Evolutionary conservation across 2,113 vertebrate species (phyloP).

Genomic region (Malurus cyaneus): DNA sequence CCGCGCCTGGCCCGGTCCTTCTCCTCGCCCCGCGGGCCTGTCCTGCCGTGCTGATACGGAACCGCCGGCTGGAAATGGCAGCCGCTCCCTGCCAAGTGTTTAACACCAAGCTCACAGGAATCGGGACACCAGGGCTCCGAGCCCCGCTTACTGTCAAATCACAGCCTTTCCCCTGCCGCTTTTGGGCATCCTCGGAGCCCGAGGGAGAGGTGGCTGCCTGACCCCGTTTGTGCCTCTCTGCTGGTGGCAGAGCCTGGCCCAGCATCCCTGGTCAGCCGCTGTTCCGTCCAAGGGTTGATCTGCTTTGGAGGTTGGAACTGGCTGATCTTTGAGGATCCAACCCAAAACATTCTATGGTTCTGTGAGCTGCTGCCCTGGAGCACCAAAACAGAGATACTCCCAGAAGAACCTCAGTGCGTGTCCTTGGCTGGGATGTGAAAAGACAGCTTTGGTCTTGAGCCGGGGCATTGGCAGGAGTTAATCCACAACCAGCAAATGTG

Average conservation of each 20-base stretch:
- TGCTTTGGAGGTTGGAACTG: neutral
- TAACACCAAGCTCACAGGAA: fast-evolving
- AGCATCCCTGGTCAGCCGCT: too few species aligned
- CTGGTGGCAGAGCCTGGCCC: neutral
- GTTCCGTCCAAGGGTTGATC: neutral
- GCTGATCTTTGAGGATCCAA: neutral
- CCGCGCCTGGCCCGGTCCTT: fast-evolving
- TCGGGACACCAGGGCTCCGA: fast-evolving
- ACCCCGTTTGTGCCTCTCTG: neutral
- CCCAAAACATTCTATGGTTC: neutral
- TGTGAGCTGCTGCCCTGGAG: neutral
- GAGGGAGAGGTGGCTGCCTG: fast-evolving
- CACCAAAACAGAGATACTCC: neutral
- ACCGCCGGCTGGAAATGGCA: neutral
- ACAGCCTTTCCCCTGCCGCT: too few species aligned
- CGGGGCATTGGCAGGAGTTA: neutral
- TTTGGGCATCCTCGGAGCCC: too few species aligned
- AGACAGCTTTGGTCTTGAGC: neutral
- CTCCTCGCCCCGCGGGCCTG: fast-evolving
- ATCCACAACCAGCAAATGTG: fast-evolving
- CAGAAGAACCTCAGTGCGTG: fast-evolving
- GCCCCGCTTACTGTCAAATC: neutral
- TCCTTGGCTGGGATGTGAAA: neutral
- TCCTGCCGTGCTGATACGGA: too few species aligned
- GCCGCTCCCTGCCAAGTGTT: too few species aligned